Percentiles rank a stretch among this genome's conserved stretches.
Conservation (phyloP, 2,113 vertebrate species). For the Brachypodius melanocephalos region DNA sequence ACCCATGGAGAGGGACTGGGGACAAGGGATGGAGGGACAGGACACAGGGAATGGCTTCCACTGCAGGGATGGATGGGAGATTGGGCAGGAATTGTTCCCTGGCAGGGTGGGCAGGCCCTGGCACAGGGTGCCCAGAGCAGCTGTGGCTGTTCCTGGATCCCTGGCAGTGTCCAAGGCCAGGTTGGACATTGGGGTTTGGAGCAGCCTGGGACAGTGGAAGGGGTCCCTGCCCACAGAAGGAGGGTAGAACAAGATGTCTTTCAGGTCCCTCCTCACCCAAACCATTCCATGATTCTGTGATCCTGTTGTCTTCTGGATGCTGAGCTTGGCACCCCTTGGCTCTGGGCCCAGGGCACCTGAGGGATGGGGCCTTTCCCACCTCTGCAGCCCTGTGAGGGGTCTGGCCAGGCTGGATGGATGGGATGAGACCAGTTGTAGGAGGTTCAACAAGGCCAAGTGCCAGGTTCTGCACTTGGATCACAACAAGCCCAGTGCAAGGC, state of each 20-base stretch:
- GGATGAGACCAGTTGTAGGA: rapidly evolving
- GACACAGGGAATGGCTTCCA: neutral
- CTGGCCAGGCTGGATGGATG: neutral
- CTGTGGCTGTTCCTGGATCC: neutral
- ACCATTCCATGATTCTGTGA: neutral
- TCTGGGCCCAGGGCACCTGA: rapidly evolving
- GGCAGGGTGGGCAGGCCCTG: neutral
- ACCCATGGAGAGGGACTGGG: neutral
- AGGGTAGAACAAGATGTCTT: rapidly evolving
- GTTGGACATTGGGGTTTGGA: neutral
- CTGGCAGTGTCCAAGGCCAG: neutral
- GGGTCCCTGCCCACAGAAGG: neutral
- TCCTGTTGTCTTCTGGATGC: neutral
- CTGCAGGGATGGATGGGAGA: neutral
- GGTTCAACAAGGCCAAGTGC: no score
- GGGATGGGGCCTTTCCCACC: neutral
- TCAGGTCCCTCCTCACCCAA: neutral
- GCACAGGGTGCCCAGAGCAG: neutral
- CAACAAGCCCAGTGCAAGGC: neutral
- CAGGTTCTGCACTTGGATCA: neutral
- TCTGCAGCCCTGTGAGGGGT: neutral
- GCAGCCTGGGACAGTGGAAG: neutral
- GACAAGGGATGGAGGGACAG: neutral
- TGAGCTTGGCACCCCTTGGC: neutral
- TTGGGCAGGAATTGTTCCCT: neutral